Evolutionary conservation across 2,797 vertebrate species (phyloP), one percentile per base, ranked within the genome.

Genomic region (Sebastes nivosus): DNA sequence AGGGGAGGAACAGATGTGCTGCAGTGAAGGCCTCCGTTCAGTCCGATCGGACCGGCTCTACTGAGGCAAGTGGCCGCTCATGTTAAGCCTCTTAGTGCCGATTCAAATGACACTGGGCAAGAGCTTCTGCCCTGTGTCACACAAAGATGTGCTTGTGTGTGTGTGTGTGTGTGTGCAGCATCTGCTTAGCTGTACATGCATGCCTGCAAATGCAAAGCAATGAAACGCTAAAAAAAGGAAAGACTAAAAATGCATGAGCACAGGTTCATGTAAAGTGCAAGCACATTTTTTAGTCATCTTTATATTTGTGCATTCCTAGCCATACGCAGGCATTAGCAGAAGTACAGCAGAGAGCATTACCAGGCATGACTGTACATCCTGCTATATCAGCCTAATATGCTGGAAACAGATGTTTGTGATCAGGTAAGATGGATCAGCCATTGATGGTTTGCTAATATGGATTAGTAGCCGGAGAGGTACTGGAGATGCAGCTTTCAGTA

Each of bases 21-120:
- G 54, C 14, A 60, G 73, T 11, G 66, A 65, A 58, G 67, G 57
- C 60, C 58, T 81, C 66, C 6, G 12, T 81, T 83, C 70, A 36
- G 54, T 57, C 64, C 60, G 80, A 92, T 81, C 72, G 14, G 74
- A 67, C 77, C 8, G 2, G 72, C 85, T 79, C 65, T 27, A 72
- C 84, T 29, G 75, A 88, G 80, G 85, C 89, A 92, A 94, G 92
- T 94, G 94, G 93, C 91, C 71, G 82, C 86, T 91, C 85, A 69
- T 38, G 84, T 80, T 94, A 94, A 94, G 93, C 94, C 92, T 94
- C 94, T 94, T 94, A 94, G 60, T 65, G 82, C 65, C 2, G 65
- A 88, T 86, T 91, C 88, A 89, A 66, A 92, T 88, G 91, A 89
- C 79, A 72, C 83, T 66, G 83, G 77, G 77, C 85, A 77, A 77